Percentiles rank a stretch among this genome's conserved stretches.
These are phyloP conservation scores for Rattus norvegicus DNA, from an alignment of 2,113 vertebrate genomes.

Conservation along the genomic window DNA sequence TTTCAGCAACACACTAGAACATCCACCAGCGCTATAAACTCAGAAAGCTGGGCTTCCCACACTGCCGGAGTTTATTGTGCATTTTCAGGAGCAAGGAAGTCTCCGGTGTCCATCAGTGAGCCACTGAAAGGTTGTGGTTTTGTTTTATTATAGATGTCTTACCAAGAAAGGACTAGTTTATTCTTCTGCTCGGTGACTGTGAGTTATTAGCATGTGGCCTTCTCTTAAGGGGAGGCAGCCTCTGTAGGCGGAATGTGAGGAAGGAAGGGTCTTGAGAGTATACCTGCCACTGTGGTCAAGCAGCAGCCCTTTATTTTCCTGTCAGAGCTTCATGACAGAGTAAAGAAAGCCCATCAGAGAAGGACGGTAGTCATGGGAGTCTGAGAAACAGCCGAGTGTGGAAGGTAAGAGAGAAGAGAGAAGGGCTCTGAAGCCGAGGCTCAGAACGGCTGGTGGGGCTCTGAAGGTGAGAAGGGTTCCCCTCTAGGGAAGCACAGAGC, in stretches of 20 bases:
- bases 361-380: background rate
- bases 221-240: accelerated
- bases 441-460: background rate
- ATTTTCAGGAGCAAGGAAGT: background rate
- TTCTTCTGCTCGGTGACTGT: too few relatives aligned
- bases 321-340: background rate
- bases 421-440: too few relatives aligned
- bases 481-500: background rate
- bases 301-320: background rate
- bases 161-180: background rate
- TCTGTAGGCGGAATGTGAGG: background rate
- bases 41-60: background rate
- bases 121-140: background rate
- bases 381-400: background rate
- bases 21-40: background rate
- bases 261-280: accelerated
- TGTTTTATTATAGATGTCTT: background rate
- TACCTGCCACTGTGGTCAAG: background rate
- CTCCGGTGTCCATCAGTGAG: background rate
- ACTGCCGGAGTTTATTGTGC: accelerated
- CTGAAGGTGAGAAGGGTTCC: background rate
- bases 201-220: background rate
- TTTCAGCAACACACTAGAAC: too few relatives aligned
- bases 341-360: background rate
- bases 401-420: background rate